Conservation (phyloP, 2,888 invertebrate species). For the Perizoma affinitatum region DNA sequence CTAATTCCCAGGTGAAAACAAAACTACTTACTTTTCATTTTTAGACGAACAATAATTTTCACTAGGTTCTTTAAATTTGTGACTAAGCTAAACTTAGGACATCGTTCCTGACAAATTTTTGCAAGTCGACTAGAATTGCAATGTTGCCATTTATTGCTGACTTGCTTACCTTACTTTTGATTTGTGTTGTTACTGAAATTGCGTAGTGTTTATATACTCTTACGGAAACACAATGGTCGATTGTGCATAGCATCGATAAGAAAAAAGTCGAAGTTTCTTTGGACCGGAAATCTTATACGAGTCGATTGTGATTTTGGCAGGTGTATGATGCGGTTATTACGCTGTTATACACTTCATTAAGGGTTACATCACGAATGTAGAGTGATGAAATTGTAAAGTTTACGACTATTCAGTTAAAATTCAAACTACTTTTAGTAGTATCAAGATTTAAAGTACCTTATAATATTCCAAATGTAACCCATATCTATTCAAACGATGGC, state of each 20-base stretch:
- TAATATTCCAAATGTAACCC: too few species aligned
- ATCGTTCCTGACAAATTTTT: slow-evolving; percentile 31
- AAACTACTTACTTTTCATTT: slow-evolving; percentile 46
- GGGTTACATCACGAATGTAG: neutral
- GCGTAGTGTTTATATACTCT: slow-evolving; percentile 70
- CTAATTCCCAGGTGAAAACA: neutral
- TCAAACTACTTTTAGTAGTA: too few species aligned
- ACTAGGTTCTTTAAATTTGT: slow-evolving; percentile 1
- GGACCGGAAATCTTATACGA: slow-evolving; percentile 3
- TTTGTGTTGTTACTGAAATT: slow-evolving; percentile 49
- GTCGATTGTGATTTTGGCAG: slow-evolving; percentile 14
- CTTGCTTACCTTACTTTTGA: slow-evolving; percentile 22
- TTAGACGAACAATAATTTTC: slow-evolving; percentile 3
- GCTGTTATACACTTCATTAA: neutral
- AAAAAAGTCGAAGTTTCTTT: slow-evolving; percentile 34
- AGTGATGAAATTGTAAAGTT: too few species aligned
- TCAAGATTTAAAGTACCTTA: too few species aligned
- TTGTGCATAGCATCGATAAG: slow-evolving; percentile 68
- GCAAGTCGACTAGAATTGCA: slow-evolving; percentile 39
- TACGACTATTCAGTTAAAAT: too few species aligned
- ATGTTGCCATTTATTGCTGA: slow-evolving; percentile 43
- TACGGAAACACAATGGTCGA: slow-evolving; percentile 66
- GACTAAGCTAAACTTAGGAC: slow-evolving; percentile 6
- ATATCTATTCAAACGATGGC: too few species aligned
- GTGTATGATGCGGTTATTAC: neutral